These are phyloP conservation scores for Drosophila birchii DNA, from an alignment of 2,888 invertebrate genomes.

Conservation along the genomic window DNA sequence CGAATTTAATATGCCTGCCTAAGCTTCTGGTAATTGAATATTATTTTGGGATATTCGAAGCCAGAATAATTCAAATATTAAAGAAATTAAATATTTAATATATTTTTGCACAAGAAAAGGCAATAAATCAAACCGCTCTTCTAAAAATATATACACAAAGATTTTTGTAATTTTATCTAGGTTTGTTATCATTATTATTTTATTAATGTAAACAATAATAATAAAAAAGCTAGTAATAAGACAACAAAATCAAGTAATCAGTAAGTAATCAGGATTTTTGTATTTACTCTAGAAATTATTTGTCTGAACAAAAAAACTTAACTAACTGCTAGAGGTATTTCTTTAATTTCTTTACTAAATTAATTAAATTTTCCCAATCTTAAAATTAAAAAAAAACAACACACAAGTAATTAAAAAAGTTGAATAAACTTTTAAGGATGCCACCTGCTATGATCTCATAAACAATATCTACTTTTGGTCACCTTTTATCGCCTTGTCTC, in stretches of 20 bases:
- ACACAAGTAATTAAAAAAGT: not conserved
- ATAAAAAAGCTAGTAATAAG: not conserved
- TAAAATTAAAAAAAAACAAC: not conserved
- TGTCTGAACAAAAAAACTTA: not conserved
- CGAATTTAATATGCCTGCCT: too few relatives aligned
- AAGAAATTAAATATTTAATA: too few relatives aligned
- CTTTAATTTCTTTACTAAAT: not conserved
- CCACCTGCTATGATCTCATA: not conserved
- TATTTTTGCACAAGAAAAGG: too few relatives aligned
- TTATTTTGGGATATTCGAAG: too few relatives aligned
- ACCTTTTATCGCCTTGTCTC: constrained; percentile 5
- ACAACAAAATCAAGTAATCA: not conserved
- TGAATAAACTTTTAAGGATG: constrained; percentile 24
- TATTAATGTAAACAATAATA: too few relatives aligned
- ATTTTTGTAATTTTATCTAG: too few relatives aligned
- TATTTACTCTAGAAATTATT: not conserved
- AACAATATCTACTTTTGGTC: constrained; percentile 3
- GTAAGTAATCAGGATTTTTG: not conserved
- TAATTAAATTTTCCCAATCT: not conserved
- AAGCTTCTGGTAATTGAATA: too few relatives aligned
- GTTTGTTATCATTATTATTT: too few relatives aligned
- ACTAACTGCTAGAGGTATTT: not conserved
- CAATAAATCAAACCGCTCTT: too few relatives aligned
- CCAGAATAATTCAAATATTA: too few relatives aligned
- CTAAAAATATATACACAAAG: too few relatives aligned